These are phyloP conservation scores for Himalopsyche tibetana DNA, from an alignment of 2,888 invertebrate genomes.

Conservation along the genomic window DNA sequence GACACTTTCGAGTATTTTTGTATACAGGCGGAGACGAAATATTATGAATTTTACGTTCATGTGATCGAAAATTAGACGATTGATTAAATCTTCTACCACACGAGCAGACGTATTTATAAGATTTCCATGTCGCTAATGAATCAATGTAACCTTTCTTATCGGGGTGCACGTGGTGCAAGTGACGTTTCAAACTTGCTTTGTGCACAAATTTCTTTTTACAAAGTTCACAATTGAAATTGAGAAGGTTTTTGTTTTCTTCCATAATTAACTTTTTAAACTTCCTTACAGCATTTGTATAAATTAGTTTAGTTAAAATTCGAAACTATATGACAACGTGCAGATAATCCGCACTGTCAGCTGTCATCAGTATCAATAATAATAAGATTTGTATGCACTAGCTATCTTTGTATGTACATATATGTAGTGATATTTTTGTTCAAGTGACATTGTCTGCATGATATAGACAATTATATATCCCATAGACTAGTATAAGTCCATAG, in stretches of 20 bases:
- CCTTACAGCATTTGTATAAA: too few relatives aligned
- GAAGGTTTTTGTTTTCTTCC: background rate
- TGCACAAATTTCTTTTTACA: background rate
- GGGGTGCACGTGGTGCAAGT: background rate
- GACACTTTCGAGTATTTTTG: conserved; percentile 1
- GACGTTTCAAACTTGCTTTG: background rate
- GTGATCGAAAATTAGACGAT: background rate
- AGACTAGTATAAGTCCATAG: too few relatives aligned
- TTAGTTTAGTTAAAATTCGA: too few relatives aligned
- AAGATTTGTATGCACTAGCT: too few relatives aligned
- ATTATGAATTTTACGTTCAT: conserved; percentile 5
- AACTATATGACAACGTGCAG: too few relatives aligned
- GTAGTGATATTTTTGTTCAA: too few relatives aligned
- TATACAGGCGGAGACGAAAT: background rate
- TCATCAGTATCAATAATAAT: too few relatives aligned
- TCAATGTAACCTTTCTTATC: background rate
- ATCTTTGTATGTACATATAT: too few relatives aligned
- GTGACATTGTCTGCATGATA: too few relatives aligned
- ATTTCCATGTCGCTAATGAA: background rate
- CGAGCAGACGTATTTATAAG: background rate
- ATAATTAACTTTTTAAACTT: background rate
- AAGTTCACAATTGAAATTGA: background rate
- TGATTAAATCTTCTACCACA: conserved; percentile 15
- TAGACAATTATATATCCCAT: too few relatives aligned
- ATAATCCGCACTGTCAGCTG: too few relatives aligned